Evolutionary conservation across 2,113 vertebrate species (phyloP).

Genomic region (Myrmophylax atrothorax): DNA sequence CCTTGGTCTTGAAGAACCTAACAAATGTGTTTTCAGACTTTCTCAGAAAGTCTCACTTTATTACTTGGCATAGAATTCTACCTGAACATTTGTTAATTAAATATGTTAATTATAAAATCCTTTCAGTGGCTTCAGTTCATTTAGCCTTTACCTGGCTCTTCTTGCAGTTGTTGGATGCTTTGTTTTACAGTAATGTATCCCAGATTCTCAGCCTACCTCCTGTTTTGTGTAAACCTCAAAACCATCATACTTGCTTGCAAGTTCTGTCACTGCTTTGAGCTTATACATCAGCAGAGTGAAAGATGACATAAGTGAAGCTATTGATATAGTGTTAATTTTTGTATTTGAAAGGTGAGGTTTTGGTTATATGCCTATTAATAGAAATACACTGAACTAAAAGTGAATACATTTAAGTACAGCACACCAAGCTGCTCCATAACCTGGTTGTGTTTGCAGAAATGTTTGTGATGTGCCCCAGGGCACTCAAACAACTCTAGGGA

Average conservation of each 20-base stretch:
- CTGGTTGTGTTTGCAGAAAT: background rate
- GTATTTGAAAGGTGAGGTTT: background rate
- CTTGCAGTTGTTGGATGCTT: background rate
- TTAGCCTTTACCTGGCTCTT: background rate
- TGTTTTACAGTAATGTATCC: background rate
- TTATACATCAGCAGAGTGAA: background rate
- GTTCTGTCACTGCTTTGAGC: background rate
- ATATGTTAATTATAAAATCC: background rate
- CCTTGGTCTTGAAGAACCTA: background rate
- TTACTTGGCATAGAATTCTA: background rate
- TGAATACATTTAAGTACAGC: background rate
- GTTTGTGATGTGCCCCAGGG: background rate
- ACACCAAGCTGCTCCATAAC: background rate
- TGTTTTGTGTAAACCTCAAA: background rate
- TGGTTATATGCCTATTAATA: background rate
- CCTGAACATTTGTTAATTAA: background rate
- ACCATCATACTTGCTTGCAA: background rate
- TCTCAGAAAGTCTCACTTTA: background rate
- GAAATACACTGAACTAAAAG: background rate
- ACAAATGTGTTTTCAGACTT: background rate
- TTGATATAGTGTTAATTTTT: background rate
- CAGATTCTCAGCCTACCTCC: background rate
- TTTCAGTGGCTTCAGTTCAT: background rate
- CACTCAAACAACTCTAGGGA: background rate
- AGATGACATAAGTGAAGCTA: background rate